These are phyloP conservation scores for Podargus strigoides DNA, from an alignment of 2,797 vertebrate species.

Conservation along the genomic window DNA sequence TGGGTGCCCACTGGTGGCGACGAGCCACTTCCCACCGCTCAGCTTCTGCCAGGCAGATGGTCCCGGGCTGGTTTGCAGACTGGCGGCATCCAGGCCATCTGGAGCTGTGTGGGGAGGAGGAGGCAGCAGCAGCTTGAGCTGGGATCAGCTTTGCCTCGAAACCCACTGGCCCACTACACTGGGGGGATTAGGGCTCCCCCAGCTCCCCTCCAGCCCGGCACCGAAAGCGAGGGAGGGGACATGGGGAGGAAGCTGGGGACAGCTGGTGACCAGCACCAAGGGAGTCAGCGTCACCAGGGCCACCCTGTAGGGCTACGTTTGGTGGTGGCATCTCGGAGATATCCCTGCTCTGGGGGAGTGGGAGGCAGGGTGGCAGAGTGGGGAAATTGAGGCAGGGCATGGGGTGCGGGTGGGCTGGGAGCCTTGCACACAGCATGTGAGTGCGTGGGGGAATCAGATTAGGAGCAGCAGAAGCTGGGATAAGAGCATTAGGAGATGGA, in stretches of 20 bases:
- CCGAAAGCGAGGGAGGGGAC: not conserved
- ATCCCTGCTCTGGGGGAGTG: not conserved
- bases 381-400: slow-evolving; percentile 12
- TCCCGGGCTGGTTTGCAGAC: slow-evolving; percentile 31
- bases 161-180: slow-evolving; percentile 41
- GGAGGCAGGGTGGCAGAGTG: not conserved
- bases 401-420: not conserved
- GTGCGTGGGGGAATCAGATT: not conserved
- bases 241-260: not conserved
- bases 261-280: fast-evolving
- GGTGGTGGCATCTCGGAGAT: not conserved
- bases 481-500: slow-evolving; percentile 11
- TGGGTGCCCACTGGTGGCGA: fast-evolving
- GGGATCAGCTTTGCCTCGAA: slow-evolving; percentile 49
- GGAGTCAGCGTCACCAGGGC: not conserved
- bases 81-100: slow-evolving; percentile 58
- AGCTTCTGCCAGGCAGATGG: slow-evolving; percentile 53
- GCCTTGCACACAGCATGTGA: not conserved
- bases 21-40: not conserved
- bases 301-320: not conserved
- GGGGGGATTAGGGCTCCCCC: not conserved
- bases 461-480: slow-evolving; percentile 3
- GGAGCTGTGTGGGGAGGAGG: not conserved
- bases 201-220: not conserved
- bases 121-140: slow-evolving; percentile 5